Evolutionary conservation across 2,888 invertebrate genomes (phyloP), one percentile per base, ranked within the genome.

Genomic region (Nipponacmea schrenckii): DNA sequence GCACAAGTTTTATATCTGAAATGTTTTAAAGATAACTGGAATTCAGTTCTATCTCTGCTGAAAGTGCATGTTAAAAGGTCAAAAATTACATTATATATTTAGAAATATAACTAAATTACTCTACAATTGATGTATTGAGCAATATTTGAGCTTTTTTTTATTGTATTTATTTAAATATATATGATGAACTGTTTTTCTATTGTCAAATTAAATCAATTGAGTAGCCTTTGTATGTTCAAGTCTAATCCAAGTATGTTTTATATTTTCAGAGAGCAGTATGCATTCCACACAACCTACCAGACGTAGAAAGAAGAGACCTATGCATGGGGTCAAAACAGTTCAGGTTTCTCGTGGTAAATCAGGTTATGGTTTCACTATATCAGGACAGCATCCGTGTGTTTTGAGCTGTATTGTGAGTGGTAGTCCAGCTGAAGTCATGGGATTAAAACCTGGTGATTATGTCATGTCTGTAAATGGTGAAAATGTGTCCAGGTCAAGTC

Each of bases 281-380:
- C 66, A 67, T 56, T 64, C 68, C 17, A 67, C 71, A 20, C 79
- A 86, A 73, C 86, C 85, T 45, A 83, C 84, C 77, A 91, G 93
- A 78, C 90, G 93, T 73, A 90, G 93, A 74, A 93, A 93, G 90
- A 93, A 93, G 89, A 91, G 93, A 68, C 92, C 93, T 26, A 93
- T 93, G 84, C 93, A 93, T 86, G 93, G 94, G 50, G 93, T 95
- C 76, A 92, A 94, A 77, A 93, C 94, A 27, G 94, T 97, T 70
- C 95, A 97, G 84, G 93, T 97, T 62, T 92, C 93, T 12, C 91
- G 97, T 77, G 96, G 97, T 3, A 92, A 93, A 74, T 94, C 94
- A 83, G 97, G 97, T 12, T 98, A 96, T 88, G 97, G 98, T n/a
- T 98, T 98, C 87, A 98, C 97, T 27, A 97, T 98, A 85, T 96